A percentile compares a stretch with the other conserved stretches of the same genome.
Conservation (phyloP, 2,888 invertebrate species). For the Amphiduros pacificus region DNA sequence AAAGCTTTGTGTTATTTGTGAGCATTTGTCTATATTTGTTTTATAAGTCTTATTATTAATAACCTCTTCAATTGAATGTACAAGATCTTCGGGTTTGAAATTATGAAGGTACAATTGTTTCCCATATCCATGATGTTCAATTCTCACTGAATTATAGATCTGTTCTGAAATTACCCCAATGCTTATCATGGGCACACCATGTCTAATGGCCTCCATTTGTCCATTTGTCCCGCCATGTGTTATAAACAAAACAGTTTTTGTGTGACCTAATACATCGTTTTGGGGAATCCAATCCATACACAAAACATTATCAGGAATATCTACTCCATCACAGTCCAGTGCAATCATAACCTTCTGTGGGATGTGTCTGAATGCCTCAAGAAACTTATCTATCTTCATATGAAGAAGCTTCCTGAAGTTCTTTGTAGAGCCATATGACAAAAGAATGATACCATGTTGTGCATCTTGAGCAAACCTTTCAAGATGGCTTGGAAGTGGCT, state of each 20-base stretch:
- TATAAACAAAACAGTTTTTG: slow-evolving; percentile 18
- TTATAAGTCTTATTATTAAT: slow-evolving; percentile 7
- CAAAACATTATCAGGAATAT: slow-evolving; percentile 11
- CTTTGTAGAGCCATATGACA: slow-evolving; percentile 14
- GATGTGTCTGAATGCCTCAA: neutral
- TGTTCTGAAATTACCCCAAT: slow-evolving; percentile 17
- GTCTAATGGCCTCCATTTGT: slow-evolving; percentile 20
- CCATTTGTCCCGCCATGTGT: slow-evolving; percentile 23
- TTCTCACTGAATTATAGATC: slow-evolving; percentile 7
- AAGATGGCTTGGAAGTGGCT: slow-evolving; percentile 3
- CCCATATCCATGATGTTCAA: slow-evolving; percentile 7
- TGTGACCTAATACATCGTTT: slow-evolving; percentile 16
- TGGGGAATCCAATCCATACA: slow-evolving; percentile 15
- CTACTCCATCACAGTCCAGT: neutral
- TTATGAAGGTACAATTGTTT: slow-evolving; percentile 2
- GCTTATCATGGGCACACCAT: slow-evolving; percentile 20
- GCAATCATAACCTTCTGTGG: slow-evolving; percentile 1
- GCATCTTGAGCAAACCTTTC: neutral
- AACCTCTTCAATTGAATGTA: neutral
- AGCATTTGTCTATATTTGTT: slow-evolving; percentile 6
- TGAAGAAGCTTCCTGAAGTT: neutral
- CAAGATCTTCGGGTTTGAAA: slow-evolving; percentile 13
- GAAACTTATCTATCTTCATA: slow-evolving; percentile 2
- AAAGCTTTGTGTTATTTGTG: slow-evolving; percentile 10
- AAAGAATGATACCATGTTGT: slow-evolving; percentile 9